Evolutionary conservation across 2,888 invertebrate species (phyloP), one percentile per base, ranked within the genome.

Genomic region (Calameuta idolon): DNA sequence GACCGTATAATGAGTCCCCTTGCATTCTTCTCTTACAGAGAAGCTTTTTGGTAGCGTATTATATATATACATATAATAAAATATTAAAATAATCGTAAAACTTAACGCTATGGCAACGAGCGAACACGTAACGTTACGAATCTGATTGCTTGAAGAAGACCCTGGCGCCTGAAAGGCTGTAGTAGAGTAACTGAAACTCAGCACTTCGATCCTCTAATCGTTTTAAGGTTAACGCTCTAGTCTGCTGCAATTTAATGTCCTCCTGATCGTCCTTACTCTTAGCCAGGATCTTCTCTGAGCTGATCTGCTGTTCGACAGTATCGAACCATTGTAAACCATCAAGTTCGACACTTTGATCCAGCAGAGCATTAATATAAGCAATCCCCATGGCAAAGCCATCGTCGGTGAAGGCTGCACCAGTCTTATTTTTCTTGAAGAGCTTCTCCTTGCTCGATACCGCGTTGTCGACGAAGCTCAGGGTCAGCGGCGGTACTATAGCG

Each of bases 371-470:
- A 84, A 99, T 96, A 88, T 98, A 99, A 0, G 99, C 98, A 68
- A 96, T 92, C 89, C 99, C 99, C 94, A 99, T 97, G 5, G 98
- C 97, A 92, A 99, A 99, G 23, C 99, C 99, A 92, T 99, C 99
- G 92, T 99, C 99, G 15, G 98, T 98, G 90, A 99, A 98, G 1
- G 97, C 95, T 75, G 97, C 96, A 23, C 97, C 97, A 23, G 94
- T 93, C 92, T 96, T 96, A 89, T 96, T 96, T 90, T 97, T 98
- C 90, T 98, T 98, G 81, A 95, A 96, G 92, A 99, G 95, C 91
- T 97, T 97, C 87, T 99, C 98, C 90, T 98, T 98, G 82, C 97
- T 96, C 74, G 96, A 94, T 81, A 99, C 95, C 85, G 98, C 96
- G 90, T 99, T 96, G 88, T 99, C 98, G 34, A 99, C 95, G 92